Percentiles rank a stretch among this genome's conserved stretches.
phyloP scores from a whole-genome alignment of 2,797 vertebrate genomes.

The Urosaurus nigricauda region DNA sequence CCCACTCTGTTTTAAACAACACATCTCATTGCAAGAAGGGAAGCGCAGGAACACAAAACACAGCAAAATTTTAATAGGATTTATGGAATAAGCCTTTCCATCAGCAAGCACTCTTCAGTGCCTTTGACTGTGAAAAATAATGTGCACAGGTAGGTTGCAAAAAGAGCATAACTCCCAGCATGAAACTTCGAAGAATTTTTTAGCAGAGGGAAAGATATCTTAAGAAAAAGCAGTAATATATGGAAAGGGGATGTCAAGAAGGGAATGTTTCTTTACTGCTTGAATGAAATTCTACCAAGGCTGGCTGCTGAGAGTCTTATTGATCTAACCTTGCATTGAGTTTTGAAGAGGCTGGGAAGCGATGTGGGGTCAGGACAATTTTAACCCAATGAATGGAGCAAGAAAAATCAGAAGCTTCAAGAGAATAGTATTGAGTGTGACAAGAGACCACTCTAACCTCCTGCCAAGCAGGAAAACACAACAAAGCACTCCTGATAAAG shows the following conservation, averaged over 20 bases:
- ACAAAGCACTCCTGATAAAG: too few relatives aligned
- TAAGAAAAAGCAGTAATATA: not conserved
- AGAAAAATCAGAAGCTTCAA: not conserved
- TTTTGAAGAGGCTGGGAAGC: not conserved
- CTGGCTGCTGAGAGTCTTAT: not conserved
- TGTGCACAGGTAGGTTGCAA: accelerated
- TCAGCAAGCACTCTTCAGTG: accelerated
- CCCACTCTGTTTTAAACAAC: not conserved
- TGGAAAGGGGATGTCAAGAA: not conserved
- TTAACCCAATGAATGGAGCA: not conserved
- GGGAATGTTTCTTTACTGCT: not conserved
- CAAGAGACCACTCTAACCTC: not conserved
- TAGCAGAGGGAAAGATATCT: not conserved
- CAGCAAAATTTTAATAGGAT: accelerated
- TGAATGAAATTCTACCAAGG: too few relatives aligned
- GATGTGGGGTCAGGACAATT: not conserved
- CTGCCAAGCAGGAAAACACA: too few relatives aligned
- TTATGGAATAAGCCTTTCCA: conserved; percentile 24
- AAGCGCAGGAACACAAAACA: not conserved
- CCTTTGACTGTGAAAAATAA: accelerated
- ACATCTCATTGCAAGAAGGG: too few relatives aligned
- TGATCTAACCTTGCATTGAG: not conserved
- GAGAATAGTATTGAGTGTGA: not conserved
- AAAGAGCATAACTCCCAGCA: not conserved
- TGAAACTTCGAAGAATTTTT: not conserved